Base-by-base conservation (phyloP, 2,888 invertebrate species). In the Biston betularia region DNA sequence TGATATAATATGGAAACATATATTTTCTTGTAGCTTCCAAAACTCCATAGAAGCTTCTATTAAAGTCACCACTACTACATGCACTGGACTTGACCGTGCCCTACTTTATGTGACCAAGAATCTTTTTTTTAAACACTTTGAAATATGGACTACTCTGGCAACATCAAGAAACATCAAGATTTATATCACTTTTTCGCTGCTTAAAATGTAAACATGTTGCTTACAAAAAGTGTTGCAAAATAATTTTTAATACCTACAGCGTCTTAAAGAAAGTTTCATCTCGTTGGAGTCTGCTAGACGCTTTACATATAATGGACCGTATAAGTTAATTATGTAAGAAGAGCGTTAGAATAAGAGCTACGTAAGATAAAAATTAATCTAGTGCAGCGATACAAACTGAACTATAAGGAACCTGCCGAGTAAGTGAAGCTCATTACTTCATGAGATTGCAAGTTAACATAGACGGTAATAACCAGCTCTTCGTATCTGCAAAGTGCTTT, bases 381-480 rank as follows among this genome's bases (percentile, higher is more conserved):
- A 63, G 56, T 50, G 63, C 63, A 63, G 44, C 34, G 38, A 50
- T 14, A 49, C 45, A 54, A 44, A 53, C 55, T 44, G 35, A 14
- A 52, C 45, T 42, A 24, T 54, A 11, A 1, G 24, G 54, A 54
- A 50, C 14, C 45, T 42, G 45, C 56, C 45, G 56, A 44, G 63
- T 56, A 56, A 35, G 44, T 54, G 34, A 49, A 50, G 12, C 35
- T 63, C 34, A 63, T 55, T 54, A 62, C 14, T 55, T 33, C 12
- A 45, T 49, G 49, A 63, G 42, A 49, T 34, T 42, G 35, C 48
- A 62, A 44, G 38, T 14, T 46, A 61, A 54, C 49, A 34, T 45
- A 35, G 54, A 62, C 46, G 40, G 14, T 48, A 14, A 54, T 55
- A 14, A n/a, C 48, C 38, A 48, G 56, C 45, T 15, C 35, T 57